Base-by-base conservation (phyloP, 2,888 invertebrate genomes). In the Tortrix viridana region DNA sequence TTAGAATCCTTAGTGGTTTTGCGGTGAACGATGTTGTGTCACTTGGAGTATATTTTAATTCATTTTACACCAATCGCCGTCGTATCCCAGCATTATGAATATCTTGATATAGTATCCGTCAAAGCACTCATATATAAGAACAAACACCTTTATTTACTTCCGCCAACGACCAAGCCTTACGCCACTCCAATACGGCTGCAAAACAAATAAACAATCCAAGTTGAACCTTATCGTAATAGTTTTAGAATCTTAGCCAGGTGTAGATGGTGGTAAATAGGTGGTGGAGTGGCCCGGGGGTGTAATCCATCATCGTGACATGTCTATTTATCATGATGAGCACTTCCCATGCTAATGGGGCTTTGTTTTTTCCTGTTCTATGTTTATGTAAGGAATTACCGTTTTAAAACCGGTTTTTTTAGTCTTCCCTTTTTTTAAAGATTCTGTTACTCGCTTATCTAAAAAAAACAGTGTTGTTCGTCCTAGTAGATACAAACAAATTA, bases 311-410 rank as follows among this genome's bases (percentile, higher is more conserved):
- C 74, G 82, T 85, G 89, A 88, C 88, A 75, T 85, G 88, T 88
- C 87, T 89, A 89, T 89, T 90, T 89, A 90, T 90, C 89, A 85
- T 88, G 87, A 89, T 89, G 85, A 89, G 84, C 84, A 86, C 87
- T 88, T 89, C 85, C 85, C 81, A 80, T 82, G 80, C 80, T 86
- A 87, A 89, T 88, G 84, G 82, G 70, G 71, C 77, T 81, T 80
- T 85, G 79, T 83, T 85, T 84, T 83, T 85, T 83, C 52, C 32
- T 26, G 56, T 18, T 7, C 19, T 32, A 12, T 41, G 41, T 53
- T 48, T 63, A 57, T 63, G n/a, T 58, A 58, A 63, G 47, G 63
- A 62, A 41, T 16, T 38, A 32, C 32, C 14, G 57, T 57, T 26
- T 48, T 53, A 19, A 12, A 54, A 52, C 38, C 14, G 19, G 16